Percentiles rank a stretch among this genome's conserved stretches.
Evolutionary conservation across 1,140 invertebrate genomes (phyloP).

Genomic region (Atta cephalotes): DNA sequence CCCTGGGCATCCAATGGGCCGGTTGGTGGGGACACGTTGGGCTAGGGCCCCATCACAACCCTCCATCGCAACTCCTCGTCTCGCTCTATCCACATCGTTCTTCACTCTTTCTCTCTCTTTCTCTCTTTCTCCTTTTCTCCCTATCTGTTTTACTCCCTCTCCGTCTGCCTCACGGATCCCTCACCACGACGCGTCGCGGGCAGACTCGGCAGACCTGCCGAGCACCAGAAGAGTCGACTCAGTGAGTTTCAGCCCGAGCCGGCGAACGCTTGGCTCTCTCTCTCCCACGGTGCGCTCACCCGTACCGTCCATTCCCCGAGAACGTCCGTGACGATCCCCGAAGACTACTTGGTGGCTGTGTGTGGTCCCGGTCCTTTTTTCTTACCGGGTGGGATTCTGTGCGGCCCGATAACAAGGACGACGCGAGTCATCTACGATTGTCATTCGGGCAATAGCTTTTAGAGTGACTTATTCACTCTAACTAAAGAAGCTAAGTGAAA

Average conservation of each 20-base stretch:
- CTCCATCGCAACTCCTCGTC: constrained; percentile 13
- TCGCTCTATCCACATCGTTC: constrained; percentile 36
- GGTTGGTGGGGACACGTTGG: constrained; percentile 60
- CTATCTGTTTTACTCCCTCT: constrained; percentile 31
- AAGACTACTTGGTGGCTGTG: constrained; percentile 72
- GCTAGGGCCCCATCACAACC: constrained; percentile 60
- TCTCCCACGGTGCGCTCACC: constrained; percentile 36
- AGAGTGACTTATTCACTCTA: background rate
- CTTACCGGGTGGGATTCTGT: background rate
- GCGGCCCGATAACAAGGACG: constrained; percentile 39
- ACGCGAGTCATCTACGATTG: constrained; percentile 19
- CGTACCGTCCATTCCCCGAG: constrained; percentile 23
- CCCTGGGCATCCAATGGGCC: constrained; percentile 70
- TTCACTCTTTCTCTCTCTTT: constrained; percentile 3
- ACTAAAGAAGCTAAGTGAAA: background rate
- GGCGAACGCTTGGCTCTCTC: constrained; percentile 73
- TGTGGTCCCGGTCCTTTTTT: constrained; percentile 75
- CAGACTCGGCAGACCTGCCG: constrained; percentile 63
- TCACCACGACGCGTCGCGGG: constrained; percentile 65
- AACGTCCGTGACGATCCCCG: constrained; percentile 53
- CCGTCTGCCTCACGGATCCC: constrained; percentile 29
- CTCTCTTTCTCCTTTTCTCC: constrained; percentile 14
- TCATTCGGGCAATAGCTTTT: background rate
- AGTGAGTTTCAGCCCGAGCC: constrained; percentile 82
- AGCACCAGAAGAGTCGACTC: constrained; percentile 73